phyloP scores from a whole-genome alignment of 2,113 vertebrate genomes.

The Nyctibius bracteatus region DNA sequence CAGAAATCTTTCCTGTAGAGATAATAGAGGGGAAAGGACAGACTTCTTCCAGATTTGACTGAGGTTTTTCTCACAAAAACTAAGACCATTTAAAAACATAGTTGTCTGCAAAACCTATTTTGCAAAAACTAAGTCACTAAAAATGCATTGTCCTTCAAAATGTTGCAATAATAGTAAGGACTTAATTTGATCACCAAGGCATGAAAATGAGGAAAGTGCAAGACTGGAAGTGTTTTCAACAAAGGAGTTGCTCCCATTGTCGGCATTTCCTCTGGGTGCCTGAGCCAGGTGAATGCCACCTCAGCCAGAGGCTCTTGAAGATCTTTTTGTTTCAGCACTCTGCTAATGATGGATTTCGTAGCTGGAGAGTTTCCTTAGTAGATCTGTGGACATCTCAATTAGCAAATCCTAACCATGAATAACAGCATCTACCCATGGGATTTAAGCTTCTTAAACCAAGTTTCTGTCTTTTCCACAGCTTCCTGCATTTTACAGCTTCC shows the following conservation, averaged over 20 bases:
- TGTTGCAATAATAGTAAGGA: neutral
- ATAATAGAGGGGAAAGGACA: neutral
- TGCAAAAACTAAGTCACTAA: neutral
- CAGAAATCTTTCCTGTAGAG: neutral
- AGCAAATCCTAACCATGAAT: neutral
- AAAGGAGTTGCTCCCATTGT: neutral
- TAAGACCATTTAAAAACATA: neutral
- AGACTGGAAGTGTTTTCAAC: neutral
- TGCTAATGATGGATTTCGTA: neutral
- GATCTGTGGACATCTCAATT: neutral
- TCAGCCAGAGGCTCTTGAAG: neutral
- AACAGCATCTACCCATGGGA: neutral
- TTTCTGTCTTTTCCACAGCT: neutral
- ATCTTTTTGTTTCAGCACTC: neutral
- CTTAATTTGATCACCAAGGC: neutral
- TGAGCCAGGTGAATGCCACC: neutral
- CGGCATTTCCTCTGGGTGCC: neutral
- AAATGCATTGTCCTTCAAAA: neutral
- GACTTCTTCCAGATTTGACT: neutral
- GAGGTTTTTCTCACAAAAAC: neutral
- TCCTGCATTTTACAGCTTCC: neutral
- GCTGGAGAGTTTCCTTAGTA: neutral
- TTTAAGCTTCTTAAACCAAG: neutral
- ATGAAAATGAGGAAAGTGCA: neutral
- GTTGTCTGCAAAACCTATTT: neutral